Conservation (phyloP, 2,797 vertebrate species). For the Novumbra hubbsi region DNA sequence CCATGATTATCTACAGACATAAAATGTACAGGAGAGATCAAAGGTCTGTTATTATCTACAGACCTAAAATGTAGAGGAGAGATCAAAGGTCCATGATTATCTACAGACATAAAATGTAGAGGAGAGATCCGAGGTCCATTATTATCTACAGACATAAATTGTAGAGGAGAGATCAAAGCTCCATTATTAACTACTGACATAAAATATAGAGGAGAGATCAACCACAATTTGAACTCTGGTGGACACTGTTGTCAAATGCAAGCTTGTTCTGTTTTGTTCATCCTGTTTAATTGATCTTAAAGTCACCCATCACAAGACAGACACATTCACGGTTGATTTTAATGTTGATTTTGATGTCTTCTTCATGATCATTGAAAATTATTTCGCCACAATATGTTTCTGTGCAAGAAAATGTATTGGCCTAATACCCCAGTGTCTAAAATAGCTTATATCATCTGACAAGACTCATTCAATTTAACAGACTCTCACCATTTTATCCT, state of each 20-base stretch:
- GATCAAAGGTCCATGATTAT: neutral
- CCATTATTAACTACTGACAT: neutral
- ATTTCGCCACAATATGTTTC: neutral
- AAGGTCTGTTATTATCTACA: neutral
- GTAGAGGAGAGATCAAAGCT: neutral
- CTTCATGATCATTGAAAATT: neutral
- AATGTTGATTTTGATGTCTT: neutral
- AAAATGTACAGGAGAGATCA: neutral
- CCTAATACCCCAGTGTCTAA: neutral
- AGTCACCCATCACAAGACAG: neutral
- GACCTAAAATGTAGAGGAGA: neutral
- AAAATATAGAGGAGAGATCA: too few species aligned
- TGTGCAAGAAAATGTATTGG: neutral
- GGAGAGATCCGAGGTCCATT: neutral
- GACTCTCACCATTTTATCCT: slow-evolving; percentile 1
- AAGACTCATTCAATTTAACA: neutral
- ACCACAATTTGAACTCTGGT: neutral
- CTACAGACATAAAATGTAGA: neutral
- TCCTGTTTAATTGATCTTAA: neutral
- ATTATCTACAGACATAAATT: neutral
- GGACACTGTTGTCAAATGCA: neutral
- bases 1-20: neutral
- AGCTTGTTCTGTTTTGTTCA: neutral
- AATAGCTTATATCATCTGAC: neutral
- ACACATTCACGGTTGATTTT: neutral